Percentiles rank a stretch among this genome's conserved stretches.
Conservation (phyloP, 2,113 vertebrate species). For the Tympanuchus pallidicinctus region DNA sequence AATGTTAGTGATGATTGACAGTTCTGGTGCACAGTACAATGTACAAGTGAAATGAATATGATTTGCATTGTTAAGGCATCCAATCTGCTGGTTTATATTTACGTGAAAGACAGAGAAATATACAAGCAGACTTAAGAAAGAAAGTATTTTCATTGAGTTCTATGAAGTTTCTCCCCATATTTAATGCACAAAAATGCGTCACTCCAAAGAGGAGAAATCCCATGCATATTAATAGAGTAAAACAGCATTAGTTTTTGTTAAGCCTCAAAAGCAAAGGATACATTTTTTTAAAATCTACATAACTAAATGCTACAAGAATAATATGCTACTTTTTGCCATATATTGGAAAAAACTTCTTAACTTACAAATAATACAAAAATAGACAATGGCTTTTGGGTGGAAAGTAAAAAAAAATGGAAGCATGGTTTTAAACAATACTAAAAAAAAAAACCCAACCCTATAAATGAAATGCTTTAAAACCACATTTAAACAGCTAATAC, state of each 20-base stretch:
- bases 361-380: conserved; percentile 99
- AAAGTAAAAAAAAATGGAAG: conserved; percentile 86
- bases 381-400: conserved; percentile 93
- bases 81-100: conserved; percentile 99
- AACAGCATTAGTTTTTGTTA: conserved; percentile 89
- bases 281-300: conserved; percentile 91
- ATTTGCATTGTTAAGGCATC: conserved; percentile 99
- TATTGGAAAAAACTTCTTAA: conserved; percentile 94
- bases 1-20: conserved; percentile 93
- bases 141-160: conserved; percentile 89
- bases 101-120: conserved; percentile 93
- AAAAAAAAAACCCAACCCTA: conserved; percentile 75
- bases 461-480: conserved; percentile 88
- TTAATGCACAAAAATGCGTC: conserved; percentile 91
- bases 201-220: conserved; percentile 88
- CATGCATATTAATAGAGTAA: conserved; percentile 97
- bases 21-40: conserved; percentile 93
- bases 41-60: conserved; percentile 96
- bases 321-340: conserved; percentile 96
- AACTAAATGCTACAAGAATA: conserved; percentile 97
- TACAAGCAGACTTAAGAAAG: conserved; percentile 93
- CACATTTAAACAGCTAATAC: conserved; percentile 94
- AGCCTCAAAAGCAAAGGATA: conserved; percentile 93
- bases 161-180: conserved; percentile 87
- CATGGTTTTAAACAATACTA: conserved; percentile 88